These are phyloP conservation scores for Psammodynastes pulverulentus DNA, from an alignment of 2,113 vertebrate species.

Conservation along the genomic window DNA sequence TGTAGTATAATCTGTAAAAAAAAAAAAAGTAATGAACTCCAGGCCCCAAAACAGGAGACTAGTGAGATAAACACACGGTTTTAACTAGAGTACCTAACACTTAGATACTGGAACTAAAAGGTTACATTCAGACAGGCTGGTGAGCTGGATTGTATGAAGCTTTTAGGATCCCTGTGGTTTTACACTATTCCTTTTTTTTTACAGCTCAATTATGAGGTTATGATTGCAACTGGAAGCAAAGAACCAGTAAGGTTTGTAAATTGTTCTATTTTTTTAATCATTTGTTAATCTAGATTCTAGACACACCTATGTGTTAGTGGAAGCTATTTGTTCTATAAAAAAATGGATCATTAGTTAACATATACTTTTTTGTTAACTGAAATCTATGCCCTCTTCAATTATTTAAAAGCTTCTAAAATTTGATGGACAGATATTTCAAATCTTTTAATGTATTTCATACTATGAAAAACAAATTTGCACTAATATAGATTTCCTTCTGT, in stretches of 20 bases:
- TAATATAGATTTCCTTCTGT: not conserved
- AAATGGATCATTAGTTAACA: slow-evolving; percentile 35
- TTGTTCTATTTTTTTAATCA: not conserved
- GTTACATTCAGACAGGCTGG: not conserved
- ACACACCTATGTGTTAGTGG: slow-evolving; percentile 12
- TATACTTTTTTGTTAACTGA: slow-evolving; percentile 29
- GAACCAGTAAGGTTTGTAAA: not conserved
- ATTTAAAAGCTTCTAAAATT: slow-evolving; percentile 42
- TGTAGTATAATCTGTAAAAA: not conserved
- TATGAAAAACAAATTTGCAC: slow-evolving; percentile 31
- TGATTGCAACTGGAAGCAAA: not conserved
- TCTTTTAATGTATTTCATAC: slow-evolving; percentile 22
- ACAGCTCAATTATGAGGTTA: slow-evolving; percentile 10
- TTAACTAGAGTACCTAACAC: not conserved
- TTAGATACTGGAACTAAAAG: slow-evolving; percentile 9
- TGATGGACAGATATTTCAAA: slow-evolving; percentile 32
- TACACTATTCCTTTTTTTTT: slow-evolving; percentile 4
- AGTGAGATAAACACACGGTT: not conserved
- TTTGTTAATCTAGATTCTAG: slow-evolving; percentile 5
- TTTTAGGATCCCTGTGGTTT: not conserved
- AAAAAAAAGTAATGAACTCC: not conserved
- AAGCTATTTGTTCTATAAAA: not conserved
- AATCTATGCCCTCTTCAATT: slow-evolving; percentile 30
- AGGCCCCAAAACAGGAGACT: slow-evolving; percentile 11
- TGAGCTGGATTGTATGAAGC: not conserved